phyloP scores from a whole-genome alignment of 2,797 vertebrate species.

The Hapalemur alaotrensis region DNA sequence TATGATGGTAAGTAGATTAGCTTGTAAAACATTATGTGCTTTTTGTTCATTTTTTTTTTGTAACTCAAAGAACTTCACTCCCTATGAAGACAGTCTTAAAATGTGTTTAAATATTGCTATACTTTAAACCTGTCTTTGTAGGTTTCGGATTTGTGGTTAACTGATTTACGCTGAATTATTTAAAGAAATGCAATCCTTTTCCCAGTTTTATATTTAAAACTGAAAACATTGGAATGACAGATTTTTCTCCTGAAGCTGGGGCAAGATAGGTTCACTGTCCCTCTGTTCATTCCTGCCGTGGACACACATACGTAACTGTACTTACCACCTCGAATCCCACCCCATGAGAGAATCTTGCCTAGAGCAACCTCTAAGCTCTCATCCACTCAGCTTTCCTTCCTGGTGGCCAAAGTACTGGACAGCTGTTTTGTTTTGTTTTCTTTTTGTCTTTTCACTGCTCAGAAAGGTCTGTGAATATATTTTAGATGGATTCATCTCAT shows the following conservation, averaged over 20 bases:
- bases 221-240: background rate
- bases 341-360: background rate
- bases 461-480: background rate
- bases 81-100: background rate
- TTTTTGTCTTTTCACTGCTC: background rate
- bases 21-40: background rate
- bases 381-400: background rate
- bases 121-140: slow-evolving; percentile 18
- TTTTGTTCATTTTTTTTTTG: slow-evolving; percentile 38
- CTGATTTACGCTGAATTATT: background rate
- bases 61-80: background rate
- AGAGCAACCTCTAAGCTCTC: background rate
- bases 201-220: slow-evolving; percentile 32
- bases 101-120: slow-evolving; percentile 3
- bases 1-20: slow-evolving; percentile 91
- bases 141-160: background rate
- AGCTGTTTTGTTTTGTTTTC: background rate
- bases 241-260: slow-evolving; percentile 16
- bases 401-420: background rate
- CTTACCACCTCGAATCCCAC: background rate
- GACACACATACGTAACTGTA: background rate
- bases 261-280: background rate
- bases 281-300: background rate
- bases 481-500: background rate
- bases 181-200: background rate